These are phyloP conservation scores for Drosophila mauritiana DNA, from an alignment of 1,140 invertebrate genomes.

Conservation along the genomic window DNA sequence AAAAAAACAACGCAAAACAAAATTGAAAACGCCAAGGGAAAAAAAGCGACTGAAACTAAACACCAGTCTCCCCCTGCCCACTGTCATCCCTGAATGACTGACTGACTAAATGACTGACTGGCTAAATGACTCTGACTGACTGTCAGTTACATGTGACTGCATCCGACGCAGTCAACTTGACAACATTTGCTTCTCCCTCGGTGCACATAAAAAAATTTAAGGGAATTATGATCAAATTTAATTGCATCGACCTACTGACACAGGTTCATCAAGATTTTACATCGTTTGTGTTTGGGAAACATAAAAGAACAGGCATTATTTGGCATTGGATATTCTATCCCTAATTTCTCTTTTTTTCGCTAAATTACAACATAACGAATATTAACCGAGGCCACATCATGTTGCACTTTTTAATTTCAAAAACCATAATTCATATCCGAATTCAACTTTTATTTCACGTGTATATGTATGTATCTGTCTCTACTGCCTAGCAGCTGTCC, in stretches of 20 bases:
- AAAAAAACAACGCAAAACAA: conserved; percentile 51
- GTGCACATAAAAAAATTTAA: not conserved
- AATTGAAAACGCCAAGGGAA: conserved; percentile 54
- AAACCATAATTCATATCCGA: not conserved
- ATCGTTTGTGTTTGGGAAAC: not conserved
- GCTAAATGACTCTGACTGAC: conserved; percentile 71
- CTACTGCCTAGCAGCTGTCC: conserved; percentile 5
- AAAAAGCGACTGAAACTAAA: conserved; percentile 44
- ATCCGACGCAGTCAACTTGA: conserved; percentile 58
- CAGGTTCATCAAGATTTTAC: not conserved
- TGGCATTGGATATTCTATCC: too few relatives aligned
- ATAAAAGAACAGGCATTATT: not conserved
- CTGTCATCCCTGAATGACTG: conserved; percentile 54
- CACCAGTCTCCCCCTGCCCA: conserved; percentile 11
- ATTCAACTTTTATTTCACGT: not conserved
- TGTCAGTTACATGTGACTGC: conserved; percentile 78
- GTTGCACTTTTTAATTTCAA: not conserved
- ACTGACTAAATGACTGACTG: conserved; percentile 65
- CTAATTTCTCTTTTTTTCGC: not conserved
- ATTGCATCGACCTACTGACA: not conserved
- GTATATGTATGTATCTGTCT: conserved; percentile 8
- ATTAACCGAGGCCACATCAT: not conserved
- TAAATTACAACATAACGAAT: not conserved
- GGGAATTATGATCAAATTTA: not conserved
- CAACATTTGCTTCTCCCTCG: conserved; percentile 40